phyloP scores from a whole-genome alignment of 2,888 invertebrate genomes.

The Cryptocephalus primarius region DNA sequence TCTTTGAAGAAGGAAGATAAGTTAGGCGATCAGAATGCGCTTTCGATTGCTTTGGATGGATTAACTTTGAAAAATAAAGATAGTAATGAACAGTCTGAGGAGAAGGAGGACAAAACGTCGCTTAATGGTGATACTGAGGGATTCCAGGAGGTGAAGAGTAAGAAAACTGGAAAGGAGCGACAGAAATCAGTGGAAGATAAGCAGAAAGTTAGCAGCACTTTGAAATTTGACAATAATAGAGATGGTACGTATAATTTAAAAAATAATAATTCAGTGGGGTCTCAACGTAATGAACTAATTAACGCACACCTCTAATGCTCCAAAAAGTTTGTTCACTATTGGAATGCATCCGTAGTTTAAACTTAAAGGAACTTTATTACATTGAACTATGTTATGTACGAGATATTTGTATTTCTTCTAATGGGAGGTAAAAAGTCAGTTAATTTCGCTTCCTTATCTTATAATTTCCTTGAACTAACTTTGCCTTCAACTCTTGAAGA shows the following conservation, averaged over 20 bases:
- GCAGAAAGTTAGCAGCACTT: constrained; percentile 1
- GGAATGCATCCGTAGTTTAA: too few relatives aligned
- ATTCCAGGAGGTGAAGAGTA: constrained; percentile 76
- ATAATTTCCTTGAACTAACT: too few relatives aligned
- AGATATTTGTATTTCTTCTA: too few relatives aligned
- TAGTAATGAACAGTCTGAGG: constrained; percentile 23
- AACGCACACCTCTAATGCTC: too few relatives aligned
- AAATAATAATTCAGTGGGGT: too few relatives aligned
- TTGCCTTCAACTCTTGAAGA: too few relatives aligned
- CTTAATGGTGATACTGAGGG: constrained; percentile 51
- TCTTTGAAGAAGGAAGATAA: constrained; percentile 31
- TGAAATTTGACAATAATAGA: constrained; percentile 12
- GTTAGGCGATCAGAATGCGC: constrained; percentile 36
- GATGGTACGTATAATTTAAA: background rate
- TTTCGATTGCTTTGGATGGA: constrained; percentile 38
- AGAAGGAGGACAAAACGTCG: constrained; percentile 29
- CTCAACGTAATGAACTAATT: too few relatives aligned
- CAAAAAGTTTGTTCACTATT: too few relatives aligned
- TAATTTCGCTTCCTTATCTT: too few relatives aligned
- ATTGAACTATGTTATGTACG: too few relatives aligned
- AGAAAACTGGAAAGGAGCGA: constrained; percentile 59
- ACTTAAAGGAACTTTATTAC: too few relatives aligned
- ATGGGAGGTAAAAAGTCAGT: too few relatives aligned
- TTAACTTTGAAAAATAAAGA: constrained; percentile 32
- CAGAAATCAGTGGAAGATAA: constrained; percentile 34